Conservation (phyloP, 2,113 vertebrate genomes). For the Aviceda subcristata region DNA sequence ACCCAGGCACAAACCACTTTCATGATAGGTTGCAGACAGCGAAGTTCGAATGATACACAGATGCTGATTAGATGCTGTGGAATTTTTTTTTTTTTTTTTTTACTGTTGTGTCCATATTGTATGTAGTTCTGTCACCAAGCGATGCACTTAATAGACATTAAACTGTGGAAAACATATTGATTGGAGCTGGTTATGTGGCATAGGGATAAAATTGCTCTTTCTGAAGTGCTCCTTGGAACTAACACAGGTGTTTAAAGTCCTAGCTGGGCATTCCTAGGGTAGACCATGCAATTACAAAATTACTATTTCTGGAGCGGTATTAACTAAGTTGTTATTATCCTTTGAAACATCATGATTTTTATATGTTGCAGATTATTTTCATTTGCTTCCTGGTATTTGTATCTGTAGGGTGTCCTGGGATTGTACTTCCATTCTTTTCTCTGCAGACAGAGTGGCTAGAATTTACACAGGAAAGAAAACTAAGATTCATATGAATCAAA, state of each 20-base stretch:
- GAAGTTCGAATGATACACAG: not conserved
- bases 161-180: not conserved
- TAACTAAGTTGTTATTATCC: not conserved
- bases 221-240: not conserved
- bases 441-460: not conserved
- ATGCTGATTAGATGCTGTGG: not conserved
- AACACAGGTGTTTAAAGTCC: not conserved
- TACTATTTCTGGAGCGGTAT: not conserved
- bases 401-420: not conserved
- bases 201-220: not conserved
- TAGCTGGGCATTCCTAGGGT: not conserved
- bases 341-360: not conserved
- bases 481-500: not conserved
- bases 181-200: not conserved
- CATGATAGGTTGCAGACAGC: not conserved
- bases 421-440: not conserved
- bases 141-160: not conserved
- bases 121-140: not conserved
- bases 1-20: not conserved
- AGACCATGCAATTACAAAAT: not conserved
- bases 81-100: not conserved
- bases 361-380: not conserved
- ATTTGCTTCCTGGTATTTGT: not conserved
- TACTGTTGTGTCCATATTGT: accelerated
- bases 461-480: not conserved